Evolutionary conservation across 2,113 vertebrate genomes (phyloP).

Genomic region (Elephas maximus): DNA sequence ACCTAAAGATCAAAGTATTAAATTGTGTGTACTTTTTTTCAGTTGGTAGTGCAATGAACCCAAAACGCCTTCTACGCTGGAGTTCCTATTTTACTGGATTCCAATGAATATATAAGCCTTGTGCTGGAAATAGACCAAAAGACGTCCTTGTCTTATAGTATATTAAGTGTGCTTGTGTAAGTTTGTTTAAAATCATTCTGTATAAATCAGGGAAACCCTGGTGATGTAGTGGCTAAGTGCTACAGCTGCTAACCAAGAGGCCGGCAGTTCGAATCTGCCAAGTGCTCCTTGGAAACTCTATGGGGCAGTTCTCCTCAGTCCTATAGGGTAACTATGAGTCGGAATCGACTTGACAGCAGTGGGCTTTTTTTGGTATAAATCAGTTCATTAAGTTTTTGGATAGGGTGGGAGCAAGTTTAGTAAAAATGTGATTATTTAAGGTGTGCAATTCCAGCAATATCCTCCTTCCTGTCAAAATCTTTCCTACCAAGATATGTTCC

Average conservation of each 20-base stretch:
- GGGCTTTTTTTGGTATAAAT: neutral
- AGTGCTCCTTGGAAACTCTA: too few relatives aligned
- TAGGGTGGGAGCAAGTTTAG: neutral
- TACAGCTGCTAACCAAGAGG: too few relatives aligned
- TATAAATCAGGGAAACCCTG: neutral
- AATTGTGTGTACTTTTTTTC: neutral
- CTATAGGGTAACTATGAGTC: too few relatives aligned
- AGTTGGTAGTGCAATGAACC: neutral
- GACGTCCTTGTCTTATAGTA: neutral
- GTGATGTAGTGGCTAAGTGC: too few relatives aligned
- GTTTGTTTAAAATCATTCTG: conserved; percentile 37
- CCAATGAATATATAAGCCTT: neutral
- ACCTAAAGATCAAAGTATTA: conserved; percentile 19
- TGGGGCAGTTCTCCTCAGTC: too few relatives aligned
- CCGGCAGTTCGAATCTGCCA: too few relatives aligned
- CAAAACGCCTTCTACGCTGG: neutral
- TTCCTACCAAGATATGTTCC: neutral
- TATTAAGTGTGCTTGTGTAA: neutral
- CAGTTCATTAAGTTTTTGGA: neutral
- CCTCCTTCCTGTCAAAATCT: neutral
- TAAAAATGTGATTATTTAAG: conserved; percentile 10
- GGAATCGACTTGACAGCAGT: too few relatives aligned
- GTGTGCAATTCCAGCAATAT: neutral
- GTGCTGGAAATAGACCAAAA: neutral
- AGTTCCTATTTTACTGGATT: neutral